Base-by-base conservation (phyloP, 2,888 invertebrate species). In the Phoenoteleia sp. region DNA sequence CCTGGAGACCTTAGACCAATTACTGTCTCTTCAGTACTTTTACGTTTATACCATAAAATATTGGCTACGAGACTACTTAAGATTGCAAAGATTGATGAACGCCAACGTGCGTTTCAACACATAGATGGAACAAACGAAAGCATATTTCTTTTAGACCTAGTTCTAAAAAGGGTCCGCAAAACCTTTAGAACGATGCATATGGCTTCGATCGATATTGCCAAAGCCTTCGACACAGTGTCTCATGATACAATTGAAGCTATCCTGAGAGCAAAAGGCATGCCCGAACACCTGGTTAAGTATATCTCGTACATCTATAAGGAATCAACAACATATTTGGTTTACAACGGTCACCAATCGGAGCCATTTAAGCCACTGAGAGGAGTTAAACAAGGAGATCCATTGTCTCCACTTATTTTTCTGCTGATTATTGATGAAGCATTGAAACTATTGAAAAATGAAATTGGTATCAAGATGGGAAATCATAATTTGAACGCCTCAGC, bases 321-420 rank as follows among this genome's bases (percentile, higher is more conserved):
- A n/a, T n/a, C n/a, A n/a, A n/a, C n/a, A n/a, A n/a, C n/a, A n/a
- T n/a, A n/a, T n/a, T n/a, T n/a, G n/a, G n/a, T n/a, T n/a, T n/a
- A n/a, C n/a, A n/a, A n/a, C n/a, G n/a, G n/a, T n/a, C n/a, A n/a
- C n/a, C n/a, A n/a, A n/a, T n/a, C n/a, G n/a, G n/a, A n/a, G n/a
- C n/a, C n/a, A n/a, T 36, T 71, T 15, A n/a, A 21, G 2, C 75
- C 76, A 0, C 17, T 25, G 13, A 19, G 62, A 23, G 45, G 58
- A 3, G 83, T 83, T 0, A 79, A 62, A n/a, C 81, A 49, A n/a
- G 72, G 71, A 2, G 82, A 79, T 29, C 83, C 72, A 0, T 2
- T 79, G 13, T 79, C 83, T 17, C 62, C 74, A 0, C 2, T 62
- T 3, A 13, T 84, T 0, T 84, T 80, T 49, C 64, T 75, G 5